Evolutionary conservation across 2,888 invertebrate species (phyloP), one percentile per base, ranked within the genome.

Genomic region (Gonocerus acuteangulatus): DNA sequence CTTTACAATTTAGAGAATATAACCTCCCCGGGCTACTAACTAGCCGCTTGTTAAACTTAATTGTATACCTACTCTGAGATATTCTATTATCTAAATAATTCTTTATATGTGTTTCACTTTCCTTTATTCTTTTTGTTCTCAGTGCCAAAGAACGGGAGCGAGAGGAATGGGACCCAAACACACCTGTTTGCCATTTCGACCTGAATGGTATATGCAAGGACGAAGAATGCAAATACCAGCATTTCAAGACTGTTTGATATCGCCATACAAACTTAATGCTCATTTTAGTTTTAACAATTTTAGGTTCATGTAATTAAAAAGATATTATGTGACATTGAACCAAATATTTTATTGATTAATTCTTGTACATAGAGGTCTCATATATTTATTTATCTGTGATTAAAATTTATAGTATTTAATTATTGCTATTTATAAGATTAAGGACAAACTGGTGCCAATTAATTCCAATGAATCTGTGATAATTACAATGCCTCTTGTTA

Each of bases 161-260:
- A 48, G 65, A 48, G 48, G 48, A 63, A 21, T 58, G 61, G 48
- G 60, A 63, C 19, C 63, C 62, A 21, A 42, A 48, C 36, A 66
- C 61, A 11, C 61, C 62, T 2, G 49, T 65, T 13, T 66, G 66
- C 49, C 66, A 63, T 19, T 66, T 59, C 21, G 66, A 66, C 44
- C 44, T 61, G n/a, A 47, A 48, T 39, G 66, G 66, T 19, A 62
- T 62, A 47, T 66, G 66, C 61, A 62, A 45, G 54, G 66, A 66
- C 49, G 66, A 66, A 45, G 59, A 64, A 32, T 66, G 66, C 62
- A 60, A 60, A 39, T 66, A 64, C 48, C 66, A 64, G 48, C 66
- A 66, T 58, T 56, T 65, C 44, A 65, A 52, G 56, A 51, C 49
- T 49, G 39, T 59, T 39, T 59, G 22, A 27, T 2, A 52, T 19